Evolutionary conservation across 2,797 vertebrate species (phyloP), one percentile per base, ranked within the genome.

Genomic region (Siniperca obscura): DNA sequence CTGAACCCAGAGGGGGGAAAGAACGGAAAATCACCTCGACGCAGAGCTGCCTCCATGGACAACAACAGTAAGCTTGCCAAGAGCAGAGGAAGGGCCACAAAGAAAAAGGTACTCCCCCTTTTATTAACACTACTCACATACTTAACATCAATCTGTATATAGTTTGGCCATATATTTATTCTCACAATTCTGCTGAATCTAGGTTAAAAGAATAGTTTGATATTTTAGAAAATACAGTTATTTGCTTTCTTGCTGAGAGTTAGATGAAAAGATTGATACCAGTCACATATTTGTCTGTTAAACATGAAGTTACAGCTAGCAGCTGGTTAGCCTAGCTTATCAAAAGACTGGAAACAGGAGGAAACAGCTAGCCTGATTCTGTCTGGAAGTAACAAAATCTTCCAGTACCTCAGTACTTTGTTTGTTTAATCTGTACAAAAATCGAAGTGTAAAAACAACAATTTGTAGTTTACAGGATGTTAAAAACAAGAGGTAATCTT

Each of bases 21-120:
- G 93, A 99, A 95, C 2, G 98, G 98, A 12, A 99, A 99, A 83
- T 99, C 98, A 9, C 98, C 98, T 25, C 95, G 98, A 66, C 97
- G 98, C 87, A 94, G 98, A 87, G 98, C 98, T 0, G 96, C 96
- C 0, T 99, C 98, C 78, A 99, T 99, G 98, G 98, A 99, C 95
- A 99, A 98, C 96, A 99, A 97, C 96, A 98, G 97, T 91, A 99
- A 99, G 89, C 96, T 99, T 82, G 93, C 96, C 30, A 99, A 98
- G 95, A 98, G 97, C 93, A 96, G 96, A 87, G 98, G 98, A 84
- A 96, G 98, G 74, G 98, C 98, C n/a, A 95, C 97, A 44, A 99
- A 99, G 96, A 99, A 99, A 91, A 99, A 99, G 95, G 97, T 96
- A 86, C 16, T 25, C 46, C 11, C n/a, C 5, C 16, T 48, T 81